Evolutionary conservation across 2,797 vertebrate genomes (phyloP).

Genomic region (Ptychadena robeensis): DNA sequence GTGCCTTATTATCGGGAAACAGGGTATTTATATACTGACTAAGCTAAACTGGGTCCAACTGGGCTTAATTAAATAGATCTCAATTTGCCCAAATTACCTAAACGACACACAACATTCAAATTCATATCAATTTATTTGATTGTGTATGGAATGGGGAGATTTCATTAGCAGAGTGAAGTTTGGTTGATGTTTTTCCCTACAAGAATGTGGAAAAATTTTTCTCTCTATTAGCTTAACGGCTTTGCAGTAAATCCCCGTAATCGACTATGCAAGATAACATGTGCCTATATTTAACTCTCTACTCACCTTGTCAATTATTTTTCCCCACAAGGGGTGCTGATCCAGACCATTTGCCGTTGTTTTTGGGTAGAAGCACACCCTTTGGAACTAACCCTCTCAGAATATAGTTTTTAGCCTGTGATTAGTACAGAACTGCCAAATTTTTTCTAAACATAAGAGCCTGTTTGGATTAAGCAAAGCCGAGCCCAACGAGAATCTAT

Average conservation of each 20-base stretch:
- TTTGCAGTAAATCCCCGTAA: slow-evolving; percentile 27
- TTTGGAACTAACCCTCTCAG: too few species aligned
- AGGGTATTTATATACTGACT: too few species aligned
- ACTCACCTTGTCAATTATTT: slow-evolving; percentile 26
- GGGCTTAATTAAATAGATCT: too few species aligned
- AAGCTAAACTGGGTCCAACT: too few species aligned
- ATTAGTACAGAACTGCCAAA: slow-evolving; percentile 29
- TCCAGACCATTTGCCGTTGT: slow-evolving; percentile 25
- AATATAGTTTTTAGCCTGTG: slow-evolving; percentile 30
- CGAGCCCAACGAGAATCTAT: slow-evolving; percentile 32
- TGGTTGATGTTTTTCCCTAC: background rate
- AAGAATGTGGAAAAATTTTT: background rate
- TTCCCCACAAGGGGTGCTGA: slow-evolving; percentile 31
- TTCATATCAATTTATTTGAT: too few species aligned
- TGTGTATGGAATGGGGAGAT: too few species aligned
- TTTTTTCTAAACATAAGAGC: slow-evolving; percentile 14
- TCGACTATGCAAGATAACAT: background rate
- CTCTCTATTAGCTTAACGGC: background rate
- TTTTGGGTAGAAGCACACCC: slow-evolving; percentile 23
- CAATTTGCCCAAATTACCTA: too few species aligned
- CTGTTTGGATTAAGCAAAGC: slow-evolving; percentile 4
- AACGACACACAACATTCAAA: too few species aligned
- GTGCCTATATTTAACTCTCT: slow-evolving; percentile 15
- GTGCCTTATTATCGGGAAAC: too few species aligned
- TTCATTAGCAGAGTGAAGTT: background rate